Evolutionary conservation across 1,140 invertebrate species (phyloP), one percentile per base, ranked within the genome.

Genomic region (Scylla paramamosain): DNA sequence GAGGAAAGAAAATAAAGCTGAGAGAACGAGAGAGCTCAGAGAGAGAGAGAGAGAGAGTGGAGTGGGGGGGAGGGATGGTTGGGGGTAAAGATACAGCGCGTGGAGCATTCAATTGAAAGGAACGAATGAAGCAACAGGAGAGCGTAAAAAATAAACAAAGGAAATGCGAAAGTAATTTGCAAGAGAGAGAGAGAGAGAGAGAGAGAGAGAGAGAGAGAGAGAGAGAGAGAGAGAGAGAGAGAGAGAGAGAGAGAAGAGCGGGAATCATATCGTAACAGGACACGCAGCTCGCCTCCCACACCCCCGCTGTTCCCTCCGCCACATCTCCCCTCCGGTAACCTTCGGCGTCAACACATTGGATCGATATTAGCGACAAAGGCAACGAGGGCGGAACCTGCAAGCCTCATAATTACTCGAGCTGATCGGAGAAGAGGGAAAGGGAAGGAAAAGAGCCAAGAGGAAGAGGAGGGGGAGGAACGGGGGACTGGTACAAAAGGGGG

Each of bases 361-460:
- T 87, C 84, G 84, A 87, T 87, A 87, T 87, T 87, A 32, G 39
- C 39, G 39, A 87, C 84, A 87, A 87, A 39, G 84, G 84, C 84
- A 20, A 29, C 89, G 89, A 90, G 88, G 90, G 31, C 29, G 28
- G 28, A 67, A 91, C 90, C 48, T 67, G 46, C 59, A 32, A 32
- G 52, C 31, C 39, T 87, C 84, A 87, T 39, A 87, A 87, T 87
- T 87, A 87, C 39, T 46, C 31, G 31, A 87, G 39, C 84, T 39
- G 84, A 87, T 87, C 39, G 84, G 45, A 48, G 52, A 32, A 39
- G 90, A 59, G 45, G 29, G 52, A 67, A 28, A 20, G 29, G 88
- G 45, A 28, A 46, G 8, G 16, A 32, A 88, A 32, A 32, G 8
- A 8, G 7, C n/a, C 39, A 39, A 39, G 46, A 46, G 86, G 88